phyloP scores from a whole-genome alignment of 2,113 vertebrate species.

The Accipiter virgatus region DNA sequence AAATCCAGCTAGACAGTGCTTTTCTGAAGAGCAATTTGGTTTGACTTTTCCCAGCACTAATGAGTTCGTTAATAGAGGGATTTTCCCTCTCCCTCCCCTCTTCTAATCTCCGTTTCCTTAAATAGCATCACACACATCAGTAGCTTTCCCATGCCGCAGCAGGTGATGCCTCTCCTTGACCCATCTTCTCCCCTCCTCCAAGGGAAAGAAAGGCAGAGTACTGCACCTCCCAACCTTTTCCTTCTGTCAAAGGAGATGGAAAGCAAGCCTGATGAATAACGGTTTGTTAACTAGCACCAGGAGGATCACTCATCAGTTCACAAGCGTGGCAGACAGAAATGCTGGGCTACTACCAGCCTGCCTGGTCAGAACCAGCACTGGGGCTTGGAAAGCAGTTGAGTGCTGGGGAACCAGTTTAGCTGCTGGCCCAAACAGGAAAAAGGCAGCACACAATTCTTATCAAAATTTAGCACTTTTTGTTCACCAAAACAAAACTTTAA shows the following conservation, averaged over 20 bases:
- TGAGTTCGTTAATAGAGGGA: conserved; percentile 51
- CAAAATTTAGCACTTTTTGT: neutral
- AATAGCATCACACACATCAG: neutral
- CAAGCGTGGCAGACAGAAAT: neutral
- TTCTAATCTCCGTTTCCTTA: conserved; percentile 6
- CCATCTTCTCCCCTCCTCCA: neutral
- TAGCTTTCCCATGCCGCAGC: neutral
- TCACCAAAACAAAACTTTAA: neutral
- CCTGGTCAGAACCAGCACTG: neutral
- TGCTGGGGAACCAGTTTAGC: neutral
- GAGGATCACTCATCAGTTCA: neutral
- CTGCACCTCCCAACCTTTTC: neutral
- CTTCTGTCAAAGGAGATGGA: neutral
- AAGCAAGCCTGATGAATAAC: conserved; percentile 29
- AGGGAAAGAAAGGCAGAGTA: neutral
- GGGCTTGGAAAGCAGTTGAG: neutral
- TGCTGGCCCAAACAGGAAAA: neutral
- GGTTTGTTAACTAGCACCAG: neutral
- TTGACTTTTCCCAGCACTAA: conserved; percentile 40
- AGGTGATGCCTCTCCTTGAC: neutral
- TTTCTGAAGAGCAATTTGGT: conserved; percentile 38
- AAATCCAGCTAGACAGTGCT: conserved; percentile 23
- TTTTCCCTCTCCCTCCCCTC: conserved; percentile 5
- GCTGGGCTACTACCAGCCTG: neutral
- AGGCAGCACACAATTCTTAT: neutral